Percentiles rank a stretch among this genome's conserved stretches.
phyloP scores from a whole-genome alignment of 2,113 vertebrate genomes.

The Notarius quadriscutis region DNA sequence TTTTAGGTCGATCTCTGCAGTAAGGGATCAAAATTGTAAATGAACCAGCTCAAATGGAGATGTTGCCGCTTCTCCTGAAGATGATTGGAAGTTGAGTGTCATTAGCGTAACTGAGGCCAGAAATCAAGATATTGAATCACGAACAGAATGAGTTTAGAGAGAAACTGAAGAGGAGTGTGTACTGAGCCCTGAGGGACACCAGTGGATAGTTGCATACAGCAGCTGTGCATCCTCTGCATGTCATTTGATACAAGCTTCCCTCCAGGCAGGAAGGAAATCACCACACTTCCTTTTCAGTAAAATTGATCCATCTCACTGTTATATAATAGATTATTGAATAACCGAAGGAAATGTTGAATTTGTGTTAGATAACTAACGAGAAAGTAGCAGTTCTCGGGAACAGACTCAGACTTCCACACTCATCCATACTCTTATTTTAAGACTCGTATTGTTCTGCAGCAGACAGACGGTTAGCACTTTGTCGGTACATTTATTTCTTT shows the following conservation, averaged over 20 bases:
- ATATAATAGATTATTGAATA: constrained; percentile 23
- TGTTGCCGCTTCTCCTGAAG: neutral
- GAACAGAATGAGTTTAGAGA: neutral
- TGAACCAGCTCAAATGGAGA: neutral
- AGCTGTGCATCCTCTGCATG: neutral
- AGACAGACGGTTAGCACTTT: constrained; percentile 24
- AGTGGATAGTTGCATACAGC: neutral
- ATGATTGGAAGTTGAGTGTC: neutral
- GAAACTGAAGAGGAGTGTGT: neutral
- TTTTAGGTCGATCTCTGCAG: neutral
- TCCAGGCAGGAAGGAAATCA: neutral
- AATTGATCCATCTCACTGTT: neutral
- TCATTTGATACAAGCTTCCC: neutral
- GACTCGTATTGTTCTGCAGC: neutral
- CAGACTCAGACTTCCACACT: constrained; percentile 8
- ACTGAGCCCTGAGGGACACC: constrained; percentile 9
- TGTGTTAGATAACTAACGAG: constrained; percentile 6
- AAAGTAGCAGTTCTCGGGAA: neutral
- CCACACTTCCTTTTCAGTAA: neutral
- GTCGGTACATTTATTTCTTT: constrained; percentile 36
- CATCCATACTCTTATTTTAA: constrained; percentile 12
- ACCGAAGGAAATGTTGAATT: constrained; percentile 3
- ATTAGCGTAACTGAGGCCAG: neutral
- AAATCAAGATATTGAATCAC: neutral
- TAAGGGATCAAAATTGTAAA: neutral